Evolutionary conservation across 2,113 vertebrate genomes (phyloP).

Genomic region (Cyanoramphus novaezelandiae): DNA sequence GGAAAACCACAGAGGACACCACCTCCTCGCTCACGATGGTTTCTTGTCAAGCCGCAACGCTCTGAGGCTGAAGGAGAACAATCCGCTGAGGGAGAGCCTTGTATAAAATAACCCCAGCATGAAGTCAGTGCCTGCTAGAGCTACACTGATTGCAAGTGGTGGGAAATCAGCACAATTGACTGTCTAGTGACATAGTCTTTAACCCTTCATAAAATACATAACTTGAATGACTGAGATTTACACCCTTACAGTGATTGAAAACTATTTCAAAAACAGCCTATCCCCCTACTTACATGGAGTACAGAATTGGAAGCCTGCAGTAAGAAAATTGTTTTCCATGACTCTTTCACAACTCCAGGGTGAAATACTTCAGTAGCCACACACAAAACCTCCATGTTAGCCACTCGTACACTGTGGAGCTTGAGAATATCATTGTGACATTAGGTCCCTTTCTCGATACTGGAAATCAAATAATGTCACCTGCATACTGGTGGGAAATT

Average conservation of each 20-base stretch:
- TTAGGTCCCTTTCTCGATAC: background rate
- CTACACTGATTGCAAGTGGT: background rate
- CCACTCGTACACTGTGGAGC: accelerated
- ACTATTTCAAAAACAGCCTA: background rate
- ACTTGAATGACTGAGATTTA: background rate
- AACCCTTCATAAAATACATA: background rate
- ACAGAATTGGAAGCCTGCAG: background rate
- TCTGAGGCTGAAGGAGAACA: background rate
- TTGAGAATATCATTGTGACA: accelerated
- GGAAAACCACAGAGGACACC: background rate
- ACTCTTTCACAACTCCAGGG: background rate
- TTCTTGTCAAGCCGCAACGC: background rate
- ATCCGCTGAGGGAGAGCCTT: background rate
- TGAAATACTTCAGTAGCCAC: background rate
- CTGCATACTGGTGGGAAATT: too few relatives aligned
- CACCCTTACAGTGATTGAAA: background rate
- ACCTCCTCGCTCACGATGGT: background rate
- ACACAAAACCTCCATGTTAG: background rate
- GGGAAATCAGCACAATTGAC: background rate
- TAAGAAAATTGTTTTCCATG: background rate
- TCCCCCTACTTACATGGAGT: background rate
- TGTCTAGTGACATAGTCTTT: background rate
- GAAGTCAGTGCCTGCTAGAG: background rate
- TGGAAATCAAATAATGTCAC: background rate
- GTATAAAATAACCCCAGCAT: background rate